Percentiles rank a stretch among this genome's conserved stretches.
These are phyloP conservation scores for Erpobdella octoculata DNA, from an alignment of 2,888 invertebrate genomes.

Conservation along the genomic window DNA sequence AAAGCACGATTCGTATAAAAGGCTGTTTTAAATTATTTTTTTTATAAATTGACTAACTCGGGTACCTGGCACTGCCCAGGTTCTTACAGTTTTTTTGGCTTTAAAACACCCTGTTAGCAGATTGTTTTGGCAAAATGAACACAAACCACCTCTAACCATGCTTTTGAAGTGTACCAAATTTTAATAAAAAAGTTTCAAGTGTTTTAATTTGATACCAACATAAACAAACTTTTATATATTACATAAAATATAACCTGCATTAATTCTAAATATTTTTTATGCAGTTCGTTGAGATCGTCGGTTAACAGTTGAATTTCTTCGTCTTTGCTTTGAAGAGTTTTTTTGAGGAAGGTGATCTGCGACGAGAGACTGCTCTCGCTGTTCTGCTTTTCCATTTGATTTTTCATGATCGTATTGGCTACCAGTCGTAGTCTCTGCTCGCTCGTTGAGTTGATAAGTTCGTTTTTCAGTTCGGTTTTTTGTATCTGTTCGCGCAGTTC, in stretches of 20 bases:
- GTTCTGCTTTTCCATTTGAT: neutral
- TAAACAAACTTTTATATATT: neutral
- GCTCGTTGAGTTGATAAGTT: slow-evolving; percentile 13
- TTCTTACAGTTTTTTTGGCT: too few relatives aligned
- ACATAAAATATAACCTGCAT: slow-evolving; percentile 12
- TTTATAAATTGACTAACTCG: too few relatives aligned
- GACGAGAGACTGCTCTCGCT: neutral
- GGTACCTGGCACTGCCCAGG: too few relatives aligned
- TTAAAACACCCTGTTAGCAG: too few relatives aligned
- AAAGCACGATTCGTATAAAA: too few relatives aligned
- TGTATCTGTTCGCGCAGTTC: slow-evolving; percentile 10
- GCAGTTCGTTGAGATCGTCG: slow-evolving; percentile 19
- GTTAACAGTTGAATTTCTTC: slow-evolving; percentile 23
- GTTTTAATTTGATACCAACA: neutral
- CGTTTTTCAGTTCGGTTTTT: slow-evolving; percentile 18
- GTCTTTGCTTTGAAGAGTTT: slow-evolving; percentile 17
- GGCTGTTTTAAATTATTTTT: too few relatives aligned
- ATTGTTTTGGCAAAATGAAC: too few relatives aligned
- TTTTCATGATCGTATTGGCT: neutral
- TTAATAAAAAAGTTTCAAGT: neutral
- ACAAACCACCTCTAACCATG: too few relatives aligned
- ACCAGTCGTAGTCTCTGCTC: slow-evolving; percentile 10
- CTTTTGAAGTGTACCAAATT: neutral
- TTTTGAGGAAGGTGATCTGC: slow-evolving; percentile 18
- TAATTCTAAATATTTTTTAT: slow-evolving; percentile 8